Evolutionary conservation across 1,140 invertebrate species (phyloP).

Genomic region (Neodiprion pinetum): DNA sequence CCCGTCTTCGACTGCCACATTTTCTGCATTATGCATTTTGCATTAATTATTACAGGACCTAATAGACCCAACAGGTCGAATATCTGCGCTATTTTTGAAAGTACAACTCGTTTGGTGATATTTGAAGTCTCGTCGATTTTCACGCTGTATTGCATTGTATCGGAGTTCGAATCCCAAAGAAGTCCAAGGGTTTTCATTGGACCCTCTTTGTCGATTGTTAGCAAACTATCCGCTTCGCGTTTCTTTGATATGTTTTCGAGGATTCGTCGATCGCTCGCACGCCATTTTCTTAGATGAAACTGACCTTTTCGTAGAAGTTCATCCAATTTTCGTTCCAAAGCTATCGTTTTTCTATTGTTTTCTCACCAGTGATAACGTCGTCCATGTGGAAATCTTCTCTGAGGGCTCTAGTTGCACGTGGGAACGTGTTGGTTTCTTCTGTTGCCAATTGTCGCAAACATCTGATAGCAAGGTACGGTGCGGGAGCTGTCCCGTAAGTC

Average conservation of each 20-base stretch:
- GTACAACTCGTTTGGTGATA: slow-evolving; percentile 39
- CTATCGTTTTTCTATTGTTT: slow-evolving; percentile 27
- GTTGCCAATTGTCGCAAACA: slow-evolving; percentile 22
- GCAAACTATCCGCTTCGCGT: not conserved
- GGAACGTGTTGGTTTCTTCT: slow-evolving; percentile 33
- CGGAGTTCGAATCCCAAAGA: slow-evolving; percentile 32
- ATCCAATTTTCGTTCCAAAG: slow-evolving; percentile 25
- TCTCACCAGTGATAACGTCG: slow-evolving; percentile 51
- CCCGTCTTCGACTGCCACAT: slow-evolving; percentile 20
- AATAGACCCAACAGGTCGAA: slow-evolving; percentile 33
- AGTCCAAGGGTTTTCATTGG: slow-evolving; percentile 14
- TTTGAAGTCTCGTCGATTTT: slow-evolving; percentile 24
- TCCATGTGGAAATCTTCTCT: slow-evolving; percentile 57
- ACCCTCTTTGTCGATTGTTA: not conserved
- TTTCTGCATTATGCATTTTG: not conserved
- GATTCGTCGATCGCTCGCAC: not conserved
- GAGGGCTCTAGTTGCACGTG: slow-evolving; percentile 38
- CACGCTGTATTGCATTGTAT: slow-evolving; percentile 31
- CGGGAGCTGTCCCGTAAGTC: slow-evolving; percentile 25
- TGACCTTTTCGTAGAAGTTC: slow-evolving; percentile 25
- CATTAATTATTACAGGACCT: not conserved
- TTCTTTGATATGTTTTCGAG: slow-evolving; percentile 9
- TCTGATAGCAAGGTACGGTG: slow-evolving; percentile 21
- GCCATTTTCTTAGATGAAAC: slow-evolving; percentile 13
- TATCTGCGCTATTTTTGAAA: slow-evolving; percentile 36